A percentile compares a stretch with the other conserved stretches of the same genome.
Conservation (phyloP, 2,797 vertebrate species). For the Zalophus californianus region DNA sequence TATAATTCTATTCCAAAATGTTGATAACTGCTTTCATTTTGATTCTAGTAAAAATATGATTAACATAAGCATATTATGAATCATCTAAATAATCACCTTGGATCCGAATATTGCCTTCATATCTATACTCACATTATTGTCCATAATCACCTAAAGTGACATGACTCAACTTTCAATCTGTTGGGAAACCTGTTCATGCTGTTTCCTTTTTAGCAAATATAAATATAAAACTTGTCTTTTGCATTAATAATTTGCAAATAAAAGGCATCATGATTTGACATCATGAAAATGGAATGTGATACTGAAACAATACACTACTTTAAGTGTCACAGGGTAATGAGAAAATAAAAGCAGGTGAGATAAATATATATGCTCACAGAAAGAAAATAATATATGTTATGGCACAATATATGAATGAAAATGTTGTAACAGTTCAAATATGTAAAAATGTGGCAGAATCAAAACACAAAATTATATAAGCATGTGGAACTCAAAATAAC, state of each 20-base stretch:
- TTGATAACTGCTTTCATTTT: constrained; percentile 14
- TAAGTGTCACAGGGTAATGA: neutral
- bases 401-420: neutral
- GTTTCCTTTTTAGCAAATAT: neutral
- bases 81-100: neutral
- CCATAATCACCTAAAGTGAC: neutral
- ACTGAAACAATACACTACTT: neutral
- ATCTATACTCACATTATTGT: neutral
- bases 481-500: neutral
- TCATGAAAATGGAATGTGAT: constrained; percentile 6
- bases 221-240: constrained; percentile 5
- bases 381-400: constrained; percentile 11
- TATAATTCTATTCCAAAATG: neutral
- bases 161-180: neutral
- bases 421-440: neutral
- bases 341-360: constrained; percentile 2
- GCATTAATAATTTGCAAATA: constrained; percentile 28
- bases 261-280: neutral
- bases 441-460: neutral
- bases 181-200: neutral
- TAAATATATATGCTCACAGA: neutral
- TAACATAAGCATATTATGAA: neutral
- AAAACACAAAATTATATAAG: neutral
- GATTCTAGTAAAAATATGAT: neutral
- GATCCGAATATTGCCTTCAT: neutral